phyloP scores from a whole-genome alignment of 2,113 vertebrate genomes.

The Anoura caudifer region DNA sequence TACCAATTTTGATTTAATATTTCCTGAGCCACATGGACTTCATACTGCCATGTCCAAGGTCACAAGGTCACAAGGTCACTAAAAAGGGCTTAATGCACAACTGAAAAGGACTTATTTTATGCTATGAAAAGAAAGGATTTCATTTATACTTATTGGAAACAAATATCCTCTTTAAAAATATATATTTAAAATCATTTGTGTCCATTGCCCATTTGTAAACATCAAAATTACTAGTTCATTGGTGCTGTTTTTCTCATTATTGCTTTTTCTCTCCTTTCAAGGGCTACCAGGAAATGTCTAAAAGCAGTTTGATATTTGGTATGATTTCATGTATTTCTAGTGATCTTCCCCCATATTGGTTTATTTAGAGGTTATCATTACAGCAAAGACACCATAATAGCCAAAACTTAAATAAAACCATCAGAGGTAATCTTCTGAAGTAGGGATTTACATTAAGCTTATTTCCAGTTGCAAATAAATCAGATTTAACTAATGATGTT shows the following conservation, averaged over 20 bases:
- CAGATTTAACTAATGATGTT: neutral
- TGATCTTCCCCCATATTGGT: neutral
- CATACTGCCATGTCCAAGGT: neutral
- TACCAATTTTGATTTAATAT: neutral
- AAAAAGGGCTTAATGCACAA: neutral
- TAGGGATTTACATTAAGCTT: neutral
- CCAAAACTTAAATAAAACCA: neutral
- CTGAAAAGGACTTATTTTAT: neutral
- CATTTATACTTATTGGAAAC: neutral
- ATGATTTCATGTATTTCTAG: neutral
- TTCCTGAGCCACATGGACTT: neutral
- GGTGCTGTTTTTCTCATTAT: neutral
- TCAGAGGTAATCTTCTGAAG: neutral
- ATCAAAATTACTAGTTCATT: neutral
- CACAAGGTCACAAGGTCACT: neutral
- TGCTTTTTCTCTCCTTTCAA: neutral
- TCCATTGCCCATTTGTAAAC: neutral
- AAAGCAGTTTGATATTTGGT: neutral
- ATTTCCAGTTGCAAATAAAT: neutral
- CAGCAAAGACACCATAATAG: neutral
- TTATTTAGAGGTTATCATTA: conserved; percentile 3
- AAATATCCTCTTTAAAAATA: neutral
- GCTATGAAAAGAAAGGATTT: neutral
- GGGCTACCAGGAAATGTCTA: neutral
- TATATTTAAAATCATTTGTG: neutral